These are phyloP conservation scores for Zapus hudsonius DNA, from an alignment of 2,113 vertebrate genomes.

Conservation along the genomic window DNA sequence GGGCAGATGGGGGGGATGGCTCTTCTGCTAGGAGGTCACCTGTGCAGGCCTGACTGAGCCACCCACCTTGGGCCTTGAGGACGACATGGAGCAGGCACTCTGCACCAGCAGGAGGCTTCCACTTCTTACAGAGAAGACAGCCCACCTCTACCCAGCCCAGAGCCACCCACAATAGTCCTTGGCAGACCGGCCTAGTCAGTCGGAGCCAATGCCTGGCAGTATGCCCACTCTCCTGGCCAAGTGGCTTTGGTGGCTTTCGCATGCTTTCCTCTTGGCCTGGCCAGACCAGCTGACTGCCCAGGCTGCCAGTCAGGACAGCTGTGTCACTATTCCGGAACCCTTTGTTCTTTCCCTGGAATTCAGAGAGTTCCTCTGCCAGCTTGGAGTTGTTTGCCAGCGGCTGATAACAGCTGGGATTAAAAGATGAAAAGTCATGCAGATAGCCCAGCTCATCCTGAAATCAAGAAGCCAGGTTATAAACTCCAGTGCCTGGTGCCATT, in stretches of 20 bases:
- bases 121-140: neutral
- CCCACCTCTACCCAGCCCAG: rapidly evolving
- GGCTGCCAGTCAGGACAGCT: slow-evolving; percentile 50
- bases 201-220: neutral
- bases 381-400: slow-evolving; percentile 46
- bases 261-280: neutral
- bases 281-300: neutral
- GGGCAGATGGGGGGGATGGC: no score
- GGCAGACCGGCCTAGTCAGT: neutral
- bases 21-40: neutral
- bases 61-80: neutral
- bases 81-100: neutral
- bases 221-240: neutral
- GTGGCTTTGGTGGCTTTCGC: neutral
- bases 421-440: slow-evolving; percentile 38
- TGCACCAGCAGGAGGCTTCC: neutral
- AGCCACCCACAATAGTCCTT: neutral
- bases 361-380: slow-evolving; percentile 41
- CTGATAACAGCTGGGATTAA: slow-evolving; percentile 65
- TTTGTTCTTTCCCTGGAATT: slow-evolving; percentile 69
- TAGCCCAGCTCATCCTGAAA: neutral
- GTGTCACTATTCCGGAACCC: slow-evolving; percentile 46
- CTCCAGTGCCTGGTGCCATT: neutral
- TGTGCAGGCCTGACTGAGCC: neutral
- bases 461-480: neutral